Base-by-base conservation (phyloP, 2,113 vertebrate genomes). In the Chrysochloris asiatica region DNA sequence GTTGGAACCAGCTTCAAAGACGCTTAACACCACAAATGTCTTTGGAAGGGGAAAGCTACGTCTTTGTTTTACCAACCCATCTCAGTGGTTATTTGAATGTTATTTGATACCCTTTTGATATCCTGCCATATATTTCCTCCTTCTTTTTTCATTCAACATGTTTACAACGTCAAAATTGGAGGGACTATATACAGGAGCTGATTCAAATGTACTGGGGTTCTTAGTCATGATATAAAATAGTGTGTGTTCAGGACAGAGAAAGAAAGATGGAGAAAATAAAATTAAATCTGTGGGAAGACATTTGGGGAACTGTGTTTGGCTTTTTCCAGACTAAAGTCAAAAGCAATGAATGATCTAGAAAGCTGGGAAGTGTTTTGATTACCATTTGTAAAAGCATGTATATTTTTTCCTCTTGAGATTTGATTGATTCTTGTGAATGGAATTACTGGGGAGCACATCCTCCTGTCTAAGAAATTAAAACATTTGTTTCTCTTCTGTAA, bases 371-470 rank as follows among this genome's bases (percentile, higher is more conserved):
- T 61, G 43, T 83, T 93, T 92, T 83, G 83, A 75, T 86, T 45
- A 83, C 8, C 38, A 48, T 50, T 94, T 87, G 50, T 38, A 83
- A 90, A 91, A 91, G 84, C 2, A 13, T 67, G 54, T 56, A 73
- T 4, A 30, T 86, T 45, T 38, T 48, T 24, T 24, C 21, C 16
- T 79, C 54, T 14, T 8, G 24, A 69, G 6, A 76, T 72, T 50
- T 77, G 65, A 89, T 69, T 83, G 72, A 92, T 83, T 82, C 22
- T 89, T 81, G 50, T 81, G 41, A 88, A 77, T 90, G 14, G 8
- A 69, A 81, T 90, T 81, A 71, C 47, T 69, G 48, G 26, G 59
- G 26, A 24, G 59, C 8, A 61, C 19, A 59, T 59, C 4, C 10
- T 59, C 19, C 56, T 19, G 19, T 30, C 28, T 73, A 89, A 86